Base-by-base conservation (phyloP, 2,113 vertebrate genomes). In the Forbesichthys papilliferus region DNA sequence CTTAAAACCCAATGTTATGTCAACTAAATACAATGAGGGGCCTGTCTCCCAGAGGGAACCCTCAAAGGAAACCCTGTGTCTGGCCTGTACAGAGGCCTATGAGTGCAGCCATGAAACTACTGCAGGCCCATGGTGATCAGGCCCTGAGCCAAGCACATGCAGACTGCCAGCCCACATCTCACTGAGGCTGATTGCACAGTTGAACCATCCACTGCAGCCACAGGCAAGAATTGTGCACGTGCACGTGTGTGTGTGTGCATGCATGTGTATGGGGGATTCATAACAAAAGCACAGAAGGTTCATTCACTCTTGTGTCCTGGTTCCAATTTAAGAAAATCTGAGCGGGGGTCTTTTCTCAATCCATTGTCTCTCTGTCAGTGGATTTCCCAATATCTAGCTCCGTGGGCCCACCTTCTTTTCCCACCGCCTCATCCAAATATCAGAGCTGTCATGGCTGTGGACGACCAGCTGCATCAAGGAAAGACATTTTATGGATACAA, bases 281-380 rank as follows among this genome's bases (percentile, higher is more conserved):
- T 71, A 86, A 89, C 71, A 84, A 83, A 76, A 81, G 75, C 82
- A 92, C 88, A 91, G 81, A 87, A 84, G 76, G 57, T 75, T 78
- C 79, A 84, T 90, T 92, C 86, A 89, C 77, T 74, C 58, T 60
- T 14, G 66, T 64, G 68, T 84, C 78, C 89, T 90, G 90, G 76
- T 89, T 91, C 80, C 73, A 87, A 85, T 92, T 90, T 85, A 73
- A 62, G 68, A 68, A 63, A 67, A 64, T 20, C 70, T 48, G 69
- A 53, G 60, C 11, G 66, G 70, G 36, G 63, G 63, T 49, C 69
- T 68, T 16, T 55, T 54, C 64, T 66, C 60, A 58, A 61, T 27
- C 63, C 42, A 75, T 81, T 85, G 76, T 86, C 72, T 80, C 69
- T 69, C 47, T 80, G 52, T 16, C 49, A 12, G 34, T 58, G 33